Percentiles rank a stretch among this genome's conserved stretches.
These are phyloP conservation scores for Pontoporia blainvillei DNA, from an alignment of 2,113 vertebrate genomes.

Conservation along the genomic window DNA sequence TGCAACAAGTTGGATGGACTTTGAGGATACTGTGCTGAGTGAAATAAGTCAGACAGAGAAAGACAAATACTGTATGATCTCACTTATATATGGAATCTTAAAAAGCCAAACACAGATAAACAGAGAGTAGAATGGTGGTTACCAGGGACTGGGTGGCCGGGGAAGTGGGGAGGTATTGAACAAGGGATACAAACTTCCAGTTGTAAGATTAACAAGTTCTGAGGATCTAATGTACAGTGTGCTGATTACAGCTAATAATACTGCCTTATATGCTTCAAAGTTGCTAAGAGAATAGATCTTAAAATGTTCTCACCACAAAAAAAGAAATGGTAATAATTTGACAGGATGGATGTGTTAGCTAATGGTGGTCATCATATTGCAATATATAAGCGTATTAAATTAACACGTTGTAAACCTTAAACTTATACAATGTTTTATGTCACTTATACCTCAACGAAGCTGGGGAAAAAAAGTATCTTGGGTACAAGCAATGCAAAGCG, in stretches of 20 bases:
- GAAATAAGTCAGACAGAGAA: background rate
- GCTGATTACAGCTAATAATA: background rate
- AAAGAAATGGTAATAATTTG: background rate
- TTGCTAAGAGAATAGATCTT: background rate
- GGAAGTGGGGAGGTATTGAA: background rate
- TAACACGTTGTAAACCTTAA: background rate
- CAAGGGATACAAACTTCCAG: background rate
- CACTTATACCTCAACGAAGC: background rate
- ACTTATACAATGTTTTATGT: background rate
- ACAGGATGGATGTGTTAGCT: background rate
- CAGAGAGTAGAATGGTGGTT: background rate
- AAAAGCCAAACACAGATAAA: background rate
- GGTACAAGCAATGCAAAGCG: background rate
- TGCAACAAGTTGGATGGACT: background rate
- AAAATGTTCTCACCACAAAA: background rate
- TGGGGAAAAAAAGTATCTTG: fast-evolving
- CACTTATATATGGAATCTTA: background rate
- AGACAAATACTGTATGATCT: background rate
- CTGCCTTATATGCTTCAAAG: background rate
- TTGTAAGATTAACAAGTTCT: background rate
- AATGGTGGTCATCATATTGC: background rate
- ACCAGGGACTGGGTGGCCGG: background rate
- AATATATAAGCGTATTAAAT: background rate
- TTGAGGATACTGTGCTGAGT: background rate
- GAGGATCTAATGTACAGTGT: background rate